Evolutionary conservation across 2,797 vertebrate species (phyloP).

Genomic region (Danio kyathit): DNA sequence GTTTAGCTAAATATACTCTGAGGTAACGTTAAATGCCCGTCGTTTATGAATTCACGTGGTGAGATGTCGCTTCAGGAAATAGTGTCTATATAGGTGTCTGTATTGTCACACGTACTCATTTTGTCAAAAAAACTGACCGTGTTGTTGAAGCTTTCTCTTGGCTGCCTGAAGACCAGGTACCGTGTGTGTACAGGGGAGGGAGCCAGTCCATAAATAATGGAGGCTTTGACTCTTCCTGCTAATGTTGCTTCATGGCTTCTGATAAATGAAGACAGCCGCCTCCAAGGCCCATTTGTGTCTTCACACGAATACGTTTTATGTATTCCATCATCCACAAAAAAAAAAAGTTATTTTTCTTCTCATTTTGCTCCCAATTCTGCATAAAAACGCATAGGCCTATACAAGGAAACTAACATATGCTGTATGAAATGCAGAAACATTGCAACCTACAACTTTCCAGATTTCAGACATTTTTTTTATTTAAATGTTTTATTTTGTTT

Average conservation of each 20-base stretch:
- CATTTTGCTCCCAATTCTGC: not conserved
- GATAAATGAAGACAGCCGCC: slow-evolving; percentile 45
- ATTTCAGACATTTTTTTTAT: too few relatives aligned
- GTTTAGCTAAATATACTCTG: not conserved
- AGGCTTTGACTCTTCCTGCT: slow-evolving; percentile 64
- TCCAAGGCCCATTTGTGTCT: slow-evolving; percentile 37
- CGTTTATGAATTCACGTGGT: not conserved
- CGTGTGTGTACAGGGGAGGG: slow-evolving; percentile 67
- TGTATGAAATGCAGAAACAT: not conserved
- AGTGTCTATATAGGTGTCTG: not conserved
- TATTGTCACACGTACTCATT: not conserved
- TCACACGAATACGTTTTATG: slow-evolving; percentile 9
- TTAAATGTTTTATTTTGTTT: not conserved
- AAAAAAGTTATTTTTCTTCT: not conserved
- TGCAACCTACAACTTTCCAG: not conserved
- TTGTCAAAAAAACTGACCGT: not conserved
- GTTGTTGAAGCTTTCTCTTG: not conserved
- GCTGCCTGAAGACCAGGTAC: slow-evolving; percentile 53
- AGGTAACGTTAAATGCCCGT: not conserved
- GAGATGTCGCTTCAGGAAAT: not conserved
- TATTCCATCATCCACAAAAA: not conserved
- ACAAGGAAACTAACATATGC: not conserved
- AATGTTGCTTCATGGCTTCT: slow-evolving; percentile 49
- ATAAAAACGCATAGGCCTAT: not conserved
- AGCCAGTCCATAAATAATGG: slow-evolving; percentile 75